Evolutionary conservation across 2,888 invertebrate genomes (phyloP), one percentile per base, ranked within the genome.

Genomic region (Drosophila maculinotata): DNA sequence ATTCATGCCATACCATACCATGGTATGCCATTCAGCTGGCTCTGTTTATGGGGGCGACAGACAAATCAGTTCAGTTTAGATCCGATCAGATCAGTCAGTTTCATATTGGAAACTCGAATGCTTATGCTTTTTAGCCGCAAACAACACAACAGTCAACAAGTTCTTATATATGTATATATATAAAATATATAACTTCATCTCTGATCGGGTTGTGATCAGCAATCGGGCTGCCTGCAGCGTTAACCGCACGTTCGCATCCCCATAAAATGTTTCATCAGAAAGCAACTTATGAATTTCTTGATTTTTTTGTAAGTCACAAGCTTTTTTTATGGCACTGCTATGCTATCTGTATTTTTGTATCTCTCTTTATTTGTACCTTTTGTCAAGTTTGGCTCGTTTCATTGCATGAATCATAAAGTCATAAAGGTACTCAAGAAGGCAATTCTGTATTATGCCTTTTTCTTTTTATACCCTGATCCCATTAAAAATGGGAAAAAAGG

Each of bases 181-280:
- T 33, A 31, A n/a, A 25, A 54, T 44, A 60, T 56, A 68, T 69
- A 54, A 38, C 45, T 53, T 33, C 39, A 59, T 45, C 51, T 63
- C 8, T 20, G 42, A 42, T 41, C 48, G 14, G 12, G 17, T 15
- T 47, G 10, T 9, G 33, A 69, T 69, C 49, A 31, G 53, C 33
- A 51, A 54, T 42, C 15, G 17, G 54, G 17, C 62, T 49, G 48
- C 56, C 71, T 65, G 72, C 65, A 58, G 69, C 63, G 56, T 38
- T 52, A 38, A 26, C 17, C 28, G 12, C 45, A 57, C 39, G 20
- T 64, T 17, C 36, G 49, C 49, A 64, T 30, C 28, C 72, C 47
- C 75, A 74, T 69, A 69, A 82, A 85, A 81, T 76, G 56, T 79
- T 85, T 87, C 83, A 82, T 48, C 82, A 57, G 83, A 76, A 57